Base-by-base conservation (phyloP, 2,888 invertebrate genomes). In the Dromius quadrimaculatus region DNA sequence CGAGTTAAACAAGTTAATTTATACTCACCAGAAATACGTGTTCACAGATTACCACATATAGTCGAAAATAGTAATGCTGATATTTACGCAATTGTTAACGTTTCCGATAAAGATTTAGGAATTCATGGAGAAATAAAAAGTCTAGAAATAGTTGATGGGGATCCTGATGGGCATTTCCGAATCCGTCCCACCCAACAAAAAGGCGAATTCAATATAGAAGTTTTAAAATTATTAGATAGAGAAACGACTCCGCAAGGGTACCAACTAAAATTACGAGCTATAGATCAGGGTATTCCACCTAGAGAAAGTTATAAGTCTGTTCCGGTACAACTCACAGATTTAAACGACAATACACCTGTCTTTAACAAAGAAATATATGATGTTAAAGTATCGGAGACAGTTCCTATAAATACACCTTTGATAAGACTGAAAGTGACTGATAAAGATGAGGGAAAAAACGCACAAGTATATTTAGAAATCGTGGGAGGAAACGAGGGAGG, bases 401-500 rank as follows among this genome's bases (percentile, higher is more conserved):
- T 94, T 2, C 97, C 97, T 8, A 86, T 92, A 5, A 92, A 94
- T 79, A 94, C 95, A 61, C 95, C 95, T 0, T 88, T 98, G 41
- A 90, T 96, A 74, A 87, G 93, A 74, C 87, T 97, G 65, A 94
- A 93, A 81, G 94, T 96, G 0, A 90, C 89, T 13, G 96, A 97
- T 81, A 89, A 89, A 0, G 95, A 95, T 80, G 88, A 90, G 74
- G 94, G 94, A 0, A 89, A 87, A 79, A 94, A 94, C 80, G 93
- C 94, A 3, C 88, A 92, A 77, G 92, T 97, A 0, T 89, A 89
- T 77, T 88, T 97, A 72, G 92, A 93, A 83, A 94, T 98, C 64
- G 94, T 94, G 1, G 95, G 94, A 1, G 97, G 97, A 2, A 96
- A 97, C 81, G 93, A 94, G 79, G 93, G 93, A 3, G 92, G 91